Evolutionary conservation across 2,113 vertebrate species (phyloP).

Genomic region (Lepus americanus): DNA sequence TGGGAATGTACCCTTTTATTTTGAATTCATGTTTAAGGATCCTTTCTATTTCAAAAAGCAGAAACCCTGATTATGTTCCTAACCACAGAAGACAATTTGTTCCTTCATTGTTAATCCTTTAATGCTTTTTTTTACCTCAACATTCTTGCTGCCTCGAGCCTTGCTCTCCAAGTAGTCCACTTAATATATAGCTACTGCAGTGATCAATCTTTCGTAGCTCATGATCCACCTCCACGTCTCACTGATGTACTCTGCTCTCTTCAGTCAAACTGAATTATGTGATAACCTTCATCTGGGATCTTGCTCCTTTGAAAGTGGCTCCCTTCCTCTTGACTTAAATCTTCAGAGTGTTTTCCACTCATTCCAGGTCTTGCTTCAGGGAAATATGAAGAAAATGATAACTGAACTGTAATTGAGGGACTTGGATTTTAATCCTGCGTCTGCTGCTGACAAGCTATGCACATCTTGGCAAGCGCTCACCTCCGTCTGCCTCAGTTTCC

Average conservation of each 20-base stretch:
- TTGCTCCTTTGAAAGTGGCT: neutral
- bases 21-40: neutral
- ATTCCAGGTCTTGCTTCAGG: neutral
- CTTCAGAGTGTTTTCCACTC: neutral
- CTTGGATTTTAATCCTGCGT: neutral
- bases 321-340: neutral
- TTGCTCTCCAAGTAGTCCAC: neutral
- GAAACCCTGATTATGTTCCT: neutral
- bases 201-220: neutral
- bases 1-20: conserved; percentile 32
- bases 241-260: neutral
- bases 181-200: neutral
- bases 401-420: neutral
- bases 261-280: neutral
- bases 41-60: neutral
- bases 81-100: neutral
- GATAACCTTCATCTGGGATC: neutral
- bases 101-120: conserved; percentile 9
- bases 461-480: neutral
- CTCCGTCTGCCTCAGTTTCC: neutral
- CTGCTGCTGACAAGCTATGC: accelerated
- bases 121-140: neutral
- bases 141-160: neutral
- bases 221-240: too few relatives aligned
- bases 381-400: neutral